Evolutionary conservation across 92 coral and sea anemone genomes (phyloP), one percentile per base, ranked within the genome.

Genomic region (Actinostola sp.): DNA sequence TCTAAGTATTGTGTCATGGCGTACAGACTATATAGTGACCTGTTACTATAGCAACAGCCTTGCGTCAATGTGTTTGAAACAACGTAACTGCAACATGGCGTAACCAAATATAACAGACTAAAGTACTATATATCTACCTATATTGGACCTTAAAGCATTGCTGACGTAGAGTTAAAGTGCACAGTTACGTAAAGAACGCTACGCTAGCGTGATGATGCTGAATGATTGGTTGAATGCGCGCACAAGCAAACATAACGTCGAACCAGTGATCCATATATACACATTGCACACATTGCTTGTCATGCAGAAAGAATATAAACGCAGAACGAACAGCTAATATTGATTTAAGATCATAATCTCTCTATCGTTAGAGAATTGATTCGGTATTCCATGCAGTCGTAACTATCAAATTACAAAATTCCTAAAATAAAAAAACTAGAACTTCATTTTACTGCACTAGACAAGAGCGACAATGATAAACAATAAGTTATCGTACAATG

Each of bases 401-500:
- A 7, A 29, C 48, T 1, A 30, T 26, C 20, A 7, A 28, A 50
- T 48, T 25, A 57, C 63, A 27, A 27, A 57, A 27, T 57, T 57
- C 63, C 39, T 27, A 9, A 2, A 6, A 17, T 12, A 26, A 26
- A 57, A 3, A n/a, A n/a, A n/a, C n/a, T n/a, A n/a, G n/a, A n/a
- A n/a, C n/a, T n/a, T n/a, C n/a, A n/a, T 9, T 6, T 36, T 36
- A 4, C 11, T 36, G 4, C 42, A 36, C 6, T 4, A 2, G 9
- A 57, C 38, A 27, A 4, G 63, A 57, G 25, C 19, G 63, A 27
- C 13, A 4, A 5, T 2, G 13, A 19, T 12, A 29, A 30, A 12
- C 36, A 26, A 30, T 51, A 52, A 33, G 20, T 50, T 38, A 68
- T 8, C n/a, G n/a, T 21, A 51, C 45, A 20, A 68, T 68, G 74